phyloP scores from a whole-genome alignment of 2,888 invertebrate species.

The Teleogryllus oceanicus region DNA sequence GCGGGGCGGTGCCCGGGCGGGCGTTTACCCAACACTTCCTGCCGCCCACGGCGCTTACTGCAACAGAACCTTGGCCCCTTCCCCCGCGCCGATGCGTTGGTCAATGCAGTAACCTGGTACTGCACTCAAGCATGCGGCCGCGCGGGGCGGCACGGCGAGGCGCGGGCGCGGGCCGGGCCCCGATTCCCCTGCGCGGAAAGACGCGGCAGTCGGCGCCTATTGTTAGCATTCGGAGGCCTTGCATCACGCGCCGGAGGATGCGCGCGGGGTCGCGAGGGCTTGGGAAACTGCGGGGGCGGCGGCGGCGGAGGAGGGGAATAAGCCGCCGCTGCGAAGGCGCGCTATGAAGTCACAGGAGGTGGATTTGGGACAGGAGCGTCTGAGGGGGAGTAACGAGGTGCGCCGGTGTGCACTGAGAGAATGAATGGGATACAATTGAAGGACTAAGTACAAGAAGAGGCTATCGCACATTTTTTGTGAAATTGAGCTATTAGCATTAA shows the following conservation, averaged over 20 bases:
- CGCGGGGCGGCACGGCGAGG: background rate
- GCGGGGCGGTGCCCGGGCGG: background rate
- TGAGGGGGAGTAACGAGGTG: too few relatives aligned
- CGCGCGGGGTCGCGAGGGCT: background rate
- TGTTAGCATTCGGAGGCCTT: background rate
- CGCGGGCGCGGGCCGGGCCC: background rate
- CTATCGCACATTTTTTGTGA: too few relatives aligned
- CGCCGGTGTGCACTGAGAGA: too few relatives aligned
- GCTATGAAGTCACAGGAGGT: too few relatives aligned
- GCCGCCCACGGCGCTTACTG: constrained; percentile 9
- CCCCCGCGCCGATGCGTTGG: background rate
- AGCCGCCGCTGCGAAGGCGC: too few relatives aligned
- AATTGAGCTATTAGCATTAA: too few relatives aligned
- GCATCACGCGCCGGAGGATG: background rate
- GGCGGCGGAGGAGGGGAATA: background rate
- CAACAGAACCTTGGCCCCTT: constrained; percentile 10
- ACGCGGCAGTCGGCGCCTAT: background rate
- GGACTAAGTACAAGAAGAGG: too few relatives aligned
- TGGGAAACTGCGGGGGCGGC: background rate
- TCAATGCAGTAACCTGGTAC: constrained; percentile 9
- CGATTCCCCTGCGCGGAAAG: background rate
- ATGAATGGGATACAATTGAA: too few relatives aligned
- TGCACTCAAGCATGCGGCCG: constrained; percentile 1
- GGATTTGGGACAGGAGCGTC: too few relatives aligned
- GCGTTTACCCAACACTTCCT: constrained; percentile 7